Conservation (phyloP, 2,113 vertebrate genomes). For the Plotosus lineatus region DNA sequence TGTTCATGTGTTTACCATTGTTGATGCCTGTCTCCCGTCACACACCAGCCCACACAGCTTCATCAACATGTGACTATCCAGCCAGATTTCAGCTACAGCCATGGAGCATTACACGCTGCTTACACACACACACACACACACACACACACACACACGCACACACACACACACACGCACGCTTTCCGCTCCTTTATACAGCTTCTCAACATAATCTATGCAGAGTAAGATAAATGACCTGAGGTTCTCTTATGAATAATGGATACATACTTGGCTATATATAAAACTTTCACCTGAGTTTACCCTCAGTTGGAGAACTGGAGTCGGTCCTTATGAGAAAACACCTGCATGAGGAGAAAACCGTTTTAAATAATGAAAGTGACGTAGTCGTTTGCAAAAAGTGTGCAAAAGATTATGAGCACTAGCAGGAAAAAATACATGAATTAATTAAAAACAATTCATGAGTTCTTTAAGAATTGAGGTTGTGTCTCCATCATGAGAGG, state of each 20-base stretch:
- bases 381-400: background rate
- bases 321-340: background rate
- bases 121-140: slow-evolving; percentile 24
- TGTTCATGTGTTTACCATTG: background rate
- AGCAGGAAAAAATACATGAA: slow-evolving; percentile 30
- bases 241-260: slow-evolving; percentile 86
- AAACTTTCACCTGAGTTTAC: slow-evolving; percentile 75
- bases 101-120: slow-evolving; percentile 34
- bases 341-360: background rate
- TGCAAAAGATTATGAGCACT: background rate
- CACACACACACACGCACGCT: slow-evolving; percentile 23
- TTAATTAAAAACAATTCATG: slow-evolving; percentile 51
- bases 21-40: background rate
- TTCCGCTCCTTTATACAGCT: slow-evolving; percentile 64
- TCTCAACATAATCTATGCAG: slow-evolving; percentile 87
- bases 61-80: slow-evolving; percentile 6
- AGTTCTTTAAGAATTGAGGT: slow-evolving; percentile 47
- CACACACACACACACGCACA: too few species aligned
- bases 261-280: slow-evolving; percentile 79
- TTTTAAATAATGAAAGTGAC: background rate
- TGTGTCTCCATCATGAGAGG: slow-evolving; percentile 51
- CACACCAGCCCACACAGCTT: background rate
- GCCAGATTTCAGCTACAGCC: slow-evolving; percentile 18
- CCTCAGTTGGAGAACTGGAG: slow-evolving; percentile 53
- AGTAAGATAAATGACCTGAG: slow-evolving; percentile 87